Evolutionary conservation across 2,113 vertebrate genomes (phyloP).

Genomic region (Pomatostomus ruficeps): DNA sequence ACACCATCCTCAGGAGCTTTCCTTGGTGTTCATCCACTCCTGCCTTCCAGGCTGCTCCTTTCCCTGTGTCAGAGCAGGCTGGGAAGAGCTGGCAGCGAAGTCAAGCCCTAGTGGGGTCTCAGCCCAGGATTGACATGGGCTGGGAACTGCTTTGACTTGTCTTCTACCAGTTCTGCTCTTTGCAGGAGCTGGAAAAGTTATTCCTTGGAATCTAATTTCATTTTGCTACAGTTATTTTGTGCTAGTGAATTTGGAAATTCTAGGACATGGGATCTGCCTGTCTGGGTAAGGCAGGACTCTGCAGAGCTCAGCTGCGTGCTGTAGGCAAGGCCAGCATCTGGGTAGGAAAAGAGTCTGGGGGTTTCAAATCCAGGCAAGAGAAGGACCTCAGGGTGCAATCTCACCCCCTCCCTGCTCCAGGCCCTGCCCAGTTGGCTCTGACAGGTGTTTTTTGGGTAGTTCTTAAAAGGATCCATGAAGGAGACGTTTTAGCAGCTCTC

Average conservation of each 20-base stretch:
- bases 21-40: accelerated
- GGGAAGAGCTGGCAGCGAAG: not conserved
- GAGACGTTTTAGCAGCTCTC: not conserved
- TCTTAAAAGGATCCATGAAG: not conserved
- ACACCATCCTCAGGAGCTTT: not conserved
- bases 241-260: not conserved
- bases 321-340: not conserved
- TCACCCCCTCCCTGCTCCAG: not conserved
- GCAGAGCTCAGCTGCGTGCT: not conserved
- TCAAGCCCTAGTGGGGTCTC: not conserved
- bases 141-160: not conserved
- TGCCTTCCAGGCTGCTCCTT: not conserved
- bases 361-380: not conserved
- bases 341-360: not conserved
- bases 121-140: not conserved
- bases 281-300: not conserved
- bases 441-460: not conserved
- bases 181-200: not conserved
- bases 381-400: not conserved
- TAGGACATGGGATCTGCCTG: not conserved
- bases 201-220: not conserved
- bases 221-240: not conserved
- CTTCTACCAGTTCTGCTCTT: not conserved
- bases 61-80: not conserved
- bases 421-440: accelerated